Base-by-base conservation (phyloP, 2,797 vertebrate genomes). In the Micrastur ruficollis region DNA sequence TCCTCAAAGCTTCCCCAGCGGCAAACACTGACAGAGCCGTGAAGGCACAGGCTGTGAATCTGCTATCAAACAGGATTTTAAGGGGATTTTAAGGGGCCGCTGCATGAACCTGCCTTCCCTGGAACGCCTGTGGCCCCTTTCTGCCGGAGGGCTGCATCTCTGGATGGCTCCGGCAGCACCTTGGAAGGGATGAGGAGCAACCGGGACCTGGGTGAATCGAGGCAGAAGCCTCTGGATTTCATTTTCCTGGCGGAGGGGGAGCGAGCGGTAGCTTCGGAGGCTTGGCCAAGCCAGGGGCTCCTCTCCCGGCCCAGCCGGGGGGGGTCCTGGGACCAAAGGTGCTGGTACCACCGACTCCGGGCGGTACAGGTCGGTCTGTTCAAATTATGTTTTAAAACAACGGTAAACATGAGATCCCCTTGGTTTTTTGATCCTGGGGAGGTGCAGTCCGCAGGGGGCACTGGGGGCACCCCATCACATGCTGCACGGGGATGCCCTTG, bases 191-290 rank as follows among this genome's bases (percentile, higher is more conserved):
- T 25, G 62, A 61, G 82, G 71, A 86, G 42, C 73, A 65, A 29
- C 29, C 2, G 3, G 32, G 52, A 52, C 42, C 14, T 70, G 70
- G 18, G 27, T 20, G 26, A 74, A 59, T 38, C 1, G 7, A 75
- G 49, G 49, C 62, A 72, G 83, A 56, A 82, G 3, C 38, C 14
- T 59, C 58, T 72, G 47, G 25, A 4, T 67, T 63, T 79, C 34
- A 5, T 86, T 88, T 72, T 86, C 9, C 11, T 21, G 49, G 13
- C 2, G 9, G 34, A 79, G 27, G 9, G 6, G 23, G 6, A 61
- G 6, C 0, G 0, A 88, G 38, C 0, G 1, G 20, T 5, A 27
- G 18, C 50, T 65, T 15, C 0, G 2, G 52, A 26, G 56, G 27
- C 26, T 67, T 18, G 32, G 27, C 40, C 3, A 0, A 55, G 44